Conservation (phyloP, 2,113 vertebrate species). For the Equus quagga region DNA sequence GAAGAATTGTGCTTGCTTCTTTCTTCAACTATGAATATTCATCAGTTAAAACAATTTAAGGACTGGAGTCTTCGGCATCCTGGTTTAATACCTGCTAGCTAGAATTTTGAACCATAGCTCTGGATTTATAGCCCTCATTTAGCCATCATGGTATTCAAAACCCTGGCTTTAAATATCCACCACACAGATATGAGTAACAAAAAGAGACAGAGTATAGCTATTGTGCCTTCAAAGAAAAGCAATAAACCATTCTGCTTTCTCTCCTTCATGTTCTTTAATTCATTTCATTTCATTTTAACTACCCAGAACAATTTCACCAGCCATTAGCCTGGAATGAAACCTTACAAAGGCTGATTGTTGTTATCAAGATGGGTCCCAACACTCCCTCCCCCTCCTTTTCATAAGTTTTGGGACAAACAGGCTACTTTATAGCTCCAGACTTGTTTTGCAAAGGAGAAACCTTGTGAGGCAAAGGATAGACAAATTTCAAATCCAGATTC, state of each 20-base stretch:
- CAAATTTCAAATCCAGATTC: constrained; percentile 73
- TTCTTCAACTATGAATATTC: constrained; percentile 82
- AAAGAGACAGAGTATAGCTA: constrained; percentile 86
- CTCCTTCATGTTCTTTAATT: constrained; percentile 89
- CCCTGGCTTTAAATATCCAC: constrained; percentile 84
- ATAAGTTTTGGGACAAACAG: constrained; percentile 83
- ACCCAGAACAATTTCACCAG: constrained; percentile 91
- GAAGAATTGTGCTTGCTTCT: neutral
- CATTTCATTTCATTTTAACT: constrained; percentile 92
- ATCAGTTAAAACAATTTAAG: constrained; percentile 83
- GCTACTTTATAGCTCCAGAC: constrained; percentile 74
- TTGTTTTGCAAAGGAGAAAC: constrained; percentile 76
- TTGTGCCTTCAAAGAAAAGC: constrained; percentile 88
- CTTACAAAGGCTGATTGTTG: constrained; percentile 87
- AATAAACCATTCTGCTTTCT: constrained; percentile 88
- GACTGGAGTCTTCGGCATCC: constrained; percentile 66
- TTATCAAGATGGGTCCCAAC: constrained; percentile 83
- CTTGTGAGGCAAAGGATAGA: constrained; percentile 71
- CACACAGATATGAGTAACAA: constrained; percentile 86
- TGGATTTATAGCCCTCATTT: constrained; percentile 86
- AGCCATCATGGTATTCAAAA: constrained; percentile 83
- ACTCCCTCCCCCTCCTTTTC: constrained; percentile 78
- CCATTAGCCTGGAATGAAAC: constrained; percentile 90
- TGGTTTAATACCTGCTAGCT: constrained; percentile 79
- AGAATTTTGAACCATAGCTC: constrained; percentile 80